These are phyloP conservation scores for Eueremaeus valkanovi DNA, from an alignment of 2,888 invertebrate genomes.

Conservation along the genomic window DNA sequence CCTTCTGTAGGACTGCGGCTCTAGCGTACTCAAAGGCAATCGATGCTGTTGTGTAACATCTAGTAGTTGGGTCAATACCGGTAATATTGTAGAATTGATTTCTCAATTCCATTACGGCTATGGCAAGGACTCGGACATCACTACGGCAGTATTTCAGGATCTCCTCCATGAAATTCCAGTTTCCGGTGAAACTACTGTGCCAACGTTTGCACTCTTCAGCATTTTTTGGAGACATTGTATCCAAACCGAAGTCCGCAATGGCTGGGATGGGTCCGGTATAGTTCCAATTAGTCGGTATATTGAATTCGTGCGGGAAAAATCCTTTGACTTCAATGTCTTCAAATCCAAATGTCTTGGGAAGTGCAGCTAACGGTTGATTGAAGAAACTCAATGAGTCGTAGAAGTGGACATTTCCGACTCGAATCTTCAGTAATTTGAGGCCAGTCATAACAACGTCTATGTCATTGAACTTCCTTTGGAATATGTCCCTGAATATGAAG, in stretches of 20 bases:
- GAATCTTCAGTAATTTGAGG: background rate
- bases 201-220: background rate
- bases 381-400: background rate
- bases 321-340: background rate
- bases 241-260: background rate
- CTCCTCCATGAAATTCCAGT: constrained; percentile 16
- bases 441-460: background rate
- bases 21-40: constrained; percentile 22
- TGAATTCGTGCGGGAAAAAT: background rate
- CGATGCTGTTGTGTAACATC: constrained; percentile 41
- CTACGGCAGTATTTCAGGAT: constrained; percentile 20
- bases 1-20: background rate
- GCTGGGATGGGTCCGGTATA: background rate
- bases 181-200: no score
- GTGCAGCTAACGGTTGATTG: background rate
- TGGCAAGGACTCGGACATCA: constrained; percentile 22
- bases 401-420: background rate
- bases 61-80: constrained; percentile 21
- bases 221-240: background rate
- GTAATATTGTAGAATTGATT: background rate
- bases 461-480: background rate
- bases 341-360: background rate
- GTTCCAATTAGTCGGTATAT: background rate
- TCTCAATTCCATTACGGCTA: constrained; percentile 4
- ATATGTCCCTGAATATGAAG: background rate